phyloP scores from a whole-genome alignment of 1,140 invertebrate genomes.

The Dufourea novaeangliae region DNA sequence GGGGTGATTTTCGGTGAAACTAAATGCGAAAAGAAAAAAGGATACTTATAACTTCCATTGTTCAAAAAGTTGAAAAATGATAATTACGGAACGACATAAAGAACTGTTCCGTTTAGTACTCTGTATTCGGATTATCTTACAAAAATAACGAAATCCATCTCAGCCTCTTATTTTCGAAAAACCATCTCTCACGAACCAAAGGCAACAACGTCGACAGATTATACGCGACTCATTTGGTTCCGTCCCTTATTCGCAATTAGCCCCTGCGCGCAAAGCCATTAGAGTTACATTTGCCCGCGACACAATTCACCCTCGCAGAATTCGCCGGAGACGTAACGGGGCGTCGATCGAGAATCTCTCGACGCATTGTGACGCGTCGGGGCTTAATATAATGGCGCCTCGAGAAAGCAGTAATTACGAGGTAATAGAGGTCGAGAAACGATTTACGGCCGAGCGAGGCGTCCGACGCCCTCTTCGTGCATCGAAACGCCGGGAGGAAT shows the following conservation, averaged over 20 bases:
- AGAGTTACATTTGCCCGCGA: slow-evolving; percentile 54
- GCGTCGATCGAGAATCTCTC: slow-evolving; percentile 51
- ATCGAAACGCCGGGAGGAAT: slow-evolving; percentile 36
- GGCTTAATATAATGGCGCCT: slow-evolving; percentile 59
- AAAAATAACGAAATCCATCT: too few species aligned
- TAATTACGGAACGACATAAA: too few species aligned
- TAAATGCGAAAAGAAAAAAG: background rate
- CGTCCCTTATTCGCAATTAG: slow-evolving; percentile 50
- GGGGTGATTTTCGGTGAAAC: background rate
- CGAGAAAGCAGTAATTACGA: slow-evolving; percentile 61
- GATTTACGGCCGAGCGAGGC: slow-evolving; percentile 60
- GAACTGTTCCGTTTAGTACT: too few species aligned
- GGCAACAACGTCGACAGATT: slow-evolving; percentile 7
- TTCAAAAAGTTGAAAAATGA: slow-evolving; percentile 10
- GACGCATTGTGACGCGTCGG: slow-evolving; percentile 54
- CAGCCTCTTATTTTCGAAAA: too few species aligned
- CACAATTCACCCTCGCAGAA: slow-evolving; percentile 47
- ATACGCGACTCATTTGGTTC: slow-evolving; percentile 38
- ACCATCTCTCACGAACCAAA: background rate
- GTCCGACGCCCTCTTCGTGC: slow-evolving; percentile 39
- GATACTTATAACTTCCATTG: background rate
- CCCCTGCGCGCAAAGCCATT: slow-evolving; percentile 46
- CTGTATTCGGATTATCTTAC: too few species aligned
- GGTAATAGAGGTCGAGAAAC: slow-evolving; percentile 61
- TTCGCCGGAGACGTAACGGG: slow-evolving; percentile 27